Conservation (phyloP, 2,888 invertebrate genomes). For the Rutpela maculata region DNA sequence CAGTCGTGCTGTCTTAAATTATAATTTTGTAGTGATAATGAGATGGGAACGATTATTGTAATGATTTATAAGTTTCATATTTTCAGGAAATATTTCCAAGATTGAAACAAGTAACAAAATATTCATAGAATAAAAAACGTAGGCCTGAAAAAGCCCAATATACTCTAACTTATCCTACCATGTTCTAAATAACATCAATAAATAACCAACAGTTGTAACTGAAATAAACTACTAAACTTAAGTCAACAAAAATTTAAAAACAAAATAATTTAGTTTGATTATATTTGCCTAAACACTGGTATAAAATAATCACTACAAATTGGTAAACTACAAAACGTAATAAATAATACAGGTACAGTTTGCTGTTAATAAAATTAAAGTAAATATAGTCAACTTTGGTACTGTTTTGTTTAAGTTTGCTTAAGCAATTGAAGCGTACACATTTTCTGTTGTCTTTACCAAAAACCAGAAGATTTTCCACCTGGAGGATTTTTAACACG, state of each 20-base stretch:
- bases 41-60: not conserved
- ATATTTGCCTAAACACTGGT: constrained; percentile 24
- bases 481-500: constrained; percentile 93
- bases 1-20: too few species aligned
- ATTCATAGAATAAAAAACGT: constrained; percentile 1
- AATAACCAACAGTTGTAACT: constrained; percentile 25
- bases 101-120: not conserved
- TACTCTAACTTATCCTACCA: constrained; percentile 10
- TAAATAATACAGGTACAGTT: constrained; percentile 41
- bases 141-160: not conserved
- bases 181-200: constrained; percentile 11
- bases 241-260: constrained; percentile 29
- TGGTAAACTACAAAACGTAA: constrained; percentile 27
- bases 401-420: constrained; percentile 24
- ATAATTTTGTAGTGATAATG: not conserved
- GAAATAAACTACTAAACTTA: constrained; percentile 31
- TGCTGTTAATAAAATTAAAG: constrained; percentile 32
- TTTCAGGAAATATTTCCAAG: constrained; percentile 1
- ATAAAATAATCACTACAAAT: constrained; percentile 7
- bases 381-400: constrained; percentile 37
- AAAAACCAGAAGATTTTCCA: constrained; percentile 90
- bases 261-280: constrained; percentile 32
- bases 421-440: constrained; percentile 22
- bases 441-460: constrained; percentile 77
- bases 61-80: not conserved